Base-by-base conservation (phyloP, 2,113 vertebrate species). In the Drymodes brunneopygia region DNA sequence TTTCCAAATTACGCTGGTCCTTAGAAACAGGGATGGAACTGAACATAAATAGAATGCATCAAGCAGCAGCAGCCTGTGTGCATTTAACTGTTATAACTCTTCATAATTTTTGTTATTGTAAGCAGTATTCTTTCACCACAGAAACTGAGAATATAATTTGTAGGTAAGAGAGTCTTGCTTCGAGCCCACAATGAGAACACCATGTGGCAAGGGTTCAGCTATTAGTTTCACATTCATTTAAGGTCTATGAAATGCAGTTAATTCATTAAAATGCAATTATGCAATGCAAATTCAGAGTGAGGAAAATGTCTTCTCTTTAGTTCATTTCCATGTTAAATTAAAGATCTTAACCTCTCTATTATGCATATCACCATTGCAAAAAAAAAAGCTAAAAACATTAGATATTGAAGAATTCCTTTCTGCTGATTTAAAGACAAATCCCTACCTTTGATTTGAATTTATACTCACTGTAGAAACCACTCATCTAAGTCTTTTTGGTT, bases 201-300 rank as follows among this genome's bases (percentile, higher is more conserved):
- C 35, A 38, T 1, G 7, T 79, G 61, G 35, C 5, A 2, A 84
- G 51, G 19, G 58, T 80, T 90, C 86, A 92, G 60, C 65, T 92
- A 90, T 94, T 91, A 90, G 28, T 48, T 82, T 77, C 53, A 73
- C 91, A 90, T 73, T 92, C 29, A 78, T 78, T 74, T 86, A 29
- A 78, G 23, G 60, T 22, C 64, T 71, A 18, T 50, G 40, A 95
- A 94, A 94, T 19, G 10, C 44, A 94, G 27, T 71, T 81, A 92
- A 73, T 80, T 86, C 54, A 81, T 95, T 95, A 92, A 94, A 95
- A 94, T 56, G 27, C 47, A 96, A 91, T 88, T 97, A 95, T 29
- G 10, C 31, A 85, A 88, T 64, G 36, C 47, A 88, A 91, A 95
- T 84, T 94, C 65, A 84, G 71, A 50, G 18, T n/a, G 6, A 79